phyloP scores from a whole-genome alignment of 2,888 invertebrate genomes.

The Drosophila helvetica region DNA sequence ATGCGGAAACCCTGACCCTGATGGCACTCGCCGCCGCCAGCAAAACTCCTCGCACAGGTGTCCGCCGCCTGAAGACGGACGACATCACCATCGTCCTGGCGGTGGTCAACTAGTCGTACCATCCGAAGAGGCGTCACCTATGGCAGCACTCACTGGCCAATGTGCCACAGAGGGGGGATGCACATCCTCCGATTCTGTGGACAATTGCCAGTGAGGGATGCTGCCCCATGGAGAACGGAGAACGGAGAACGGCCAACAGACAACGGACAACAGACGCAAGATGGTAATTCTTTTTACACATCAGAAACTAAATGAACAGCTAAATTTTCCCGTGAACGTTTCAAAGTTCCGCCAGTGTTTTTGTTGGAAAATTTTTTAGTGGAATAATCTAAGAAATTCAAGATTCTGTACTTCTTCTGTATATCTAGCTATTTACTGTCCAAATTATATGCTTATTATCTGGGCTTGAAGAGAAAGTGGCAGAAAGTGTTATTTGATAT shows the following conservation, averaged over 20 bases:
- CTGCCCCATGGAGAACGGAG: too few relatives aligned
- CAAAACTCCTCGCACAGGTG: conserved; percentile 87
- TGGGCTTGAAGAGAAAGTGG: too few relatives aligned
- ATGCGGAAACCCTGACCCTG: conserved; percentile 96
- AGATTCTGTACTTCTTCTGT: too few relatives aligned
- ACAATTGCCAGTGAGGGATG: not conserved
- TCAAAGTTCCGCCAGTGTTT: not conserved
- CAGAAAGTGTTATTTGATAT: too few relatives aligned
- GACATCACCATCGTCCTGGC: conserved; percentile 88
- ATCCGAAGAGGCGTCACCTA: too few relatives aligned
- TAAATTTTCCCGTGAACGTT: not conserved
- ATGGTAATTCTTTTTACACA: not conserved
- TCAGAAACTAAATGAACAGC: not conserved
- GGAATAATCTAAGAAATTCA: too few relatives aligned
- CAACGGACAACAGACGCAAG: too few relatives aligned
- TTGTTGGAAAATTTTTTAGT: not conserved
- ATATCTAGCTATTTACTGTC: too few relatives aligned
- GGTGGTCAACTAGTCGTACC: conserved; percentile 17
- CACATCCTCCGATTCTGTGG: not conserved
- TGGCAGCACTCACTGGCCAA: not conserved
- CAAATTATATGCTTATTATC: too few relatives aligned
- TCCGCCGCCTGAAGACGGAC: conserved; percentile 84
- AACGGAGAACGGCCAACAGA: not conserved
- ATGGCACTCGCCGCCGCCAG: conserved; percentile 96
- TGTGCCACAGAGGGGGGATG: not conserved